Conservation (phyloP, 1,140 invertebrate genomes). For the Eriocheir sinensis region DNA sequence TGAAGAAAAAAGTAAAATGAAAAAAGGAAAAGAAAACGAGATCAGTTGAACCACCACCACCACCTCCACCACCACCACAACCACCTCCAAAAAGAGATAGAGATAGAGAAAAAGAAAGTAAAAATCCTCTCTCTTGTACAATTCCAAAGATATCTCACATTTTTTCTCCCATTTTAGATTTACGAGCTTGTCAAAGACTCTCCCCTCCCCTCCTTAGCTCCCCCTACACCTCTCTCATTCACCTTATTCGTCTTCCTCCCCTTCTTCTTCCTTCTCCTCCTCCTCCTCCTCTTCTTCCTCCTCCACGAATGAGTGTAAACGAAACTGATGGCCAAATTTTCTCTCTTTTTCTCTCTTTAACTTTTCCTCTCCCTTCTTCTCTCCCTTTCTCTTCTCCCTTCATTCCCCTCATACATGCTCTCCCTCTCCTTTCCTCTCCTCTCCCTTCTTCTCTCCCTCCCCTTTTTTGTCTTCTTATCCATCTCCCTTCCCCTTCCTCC, state of each 20-base stretch:
- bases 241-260: neutral
- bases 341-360: too few species aligned
- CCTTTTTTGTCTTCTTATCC: neutral
- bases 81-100: too few species aligned
- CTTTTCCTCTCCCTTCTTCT: neutral
- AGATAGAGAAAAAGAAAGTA: too few species aligned
- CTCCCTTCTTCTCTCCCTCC: neutral
- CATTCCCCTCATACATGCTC: neutral
- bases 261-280: neutral
- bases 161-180: conserved; percentile 2
- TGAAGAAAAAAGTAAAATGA: too few species aligned
- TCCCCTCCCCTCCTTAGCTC: neutral
- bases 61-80: too few species aligned
- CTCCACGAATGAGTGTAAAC: too few species aligned
- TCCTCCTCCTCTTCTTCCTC: too few species aligned
- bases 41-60: too few species aligned
- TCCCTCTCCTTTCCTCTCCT: neutral
- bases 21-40: too few species aligned
- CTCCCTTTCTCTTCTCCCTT: neutral
- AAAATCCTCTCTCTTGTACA: neutral
- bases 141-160: neutral
- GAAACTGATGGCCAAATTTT: too few species aligned
- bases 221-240: neutral
- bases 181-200: conserved; percentile 12
- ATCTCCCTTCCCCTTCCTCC: too few species aligned